Evolutionary conservation across 2,888 invertebrate species (phyloP).

Genomic region (Schizaphis graminum): DNA sequence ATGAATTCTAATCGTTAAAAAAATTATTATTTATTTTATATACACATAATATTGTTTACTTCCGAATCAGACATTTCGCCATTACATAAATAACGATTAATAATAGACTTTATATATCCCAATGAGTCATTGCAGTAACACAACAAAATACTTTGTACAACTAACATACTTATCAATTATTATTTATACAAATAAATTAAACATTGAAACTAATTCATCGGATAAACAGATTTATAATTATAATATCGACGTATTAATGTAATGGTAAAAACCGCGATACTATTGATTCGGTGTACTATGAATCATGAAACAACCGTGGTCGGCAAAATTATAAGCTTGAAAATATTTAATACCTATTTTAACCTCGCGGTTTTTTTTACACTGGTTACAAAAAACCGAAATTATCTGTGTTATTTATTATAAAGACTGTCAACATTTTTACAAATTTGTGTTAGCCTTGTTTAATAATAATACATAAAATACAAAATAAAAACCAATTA

Average conservation of each 20-base stretch:
- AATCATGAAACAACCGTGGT: background rate
- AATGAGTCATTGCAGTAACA: background rate
- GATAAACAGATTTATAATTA: background rate
- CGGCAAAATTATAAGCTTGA: too few species aligned
- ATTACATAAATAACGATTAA: background rate
- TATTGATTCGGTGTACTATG: background rate
- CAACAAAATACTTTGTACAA: constrained; percentile 22
- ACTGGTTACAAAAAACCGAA: too few species aligned
- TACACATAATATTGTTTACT: background rate
- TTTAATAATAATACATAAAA: too few species aligned
- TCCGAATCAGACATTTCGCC: background rate
- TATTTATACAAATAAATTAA: background rate
- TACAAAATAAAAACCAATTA: too few species aligned
- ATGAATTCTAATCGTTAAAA: background rate
- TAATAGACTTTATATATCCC: background rate
- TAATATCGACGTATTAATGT: background rate
- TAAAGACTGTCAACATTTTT: too few species aligned
- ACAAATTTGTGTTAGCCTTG: too few species aligned
- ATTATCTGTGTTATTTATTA: too few species aligned
- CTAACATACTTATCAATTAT: constrained; percentile 6
- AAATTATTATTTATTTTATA: background rate
- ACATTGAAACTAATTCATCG: background rate
- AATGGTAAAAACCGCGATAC: background rate
- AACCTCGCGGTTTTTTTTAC: too few species aligned
- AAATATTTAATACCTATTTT: too few species aligned